These are phyloP conservation scores for Luperina nickerlii DNA, from an alignment of 2,888 invertebrate species.

Conservation along the genomic window DNA sequence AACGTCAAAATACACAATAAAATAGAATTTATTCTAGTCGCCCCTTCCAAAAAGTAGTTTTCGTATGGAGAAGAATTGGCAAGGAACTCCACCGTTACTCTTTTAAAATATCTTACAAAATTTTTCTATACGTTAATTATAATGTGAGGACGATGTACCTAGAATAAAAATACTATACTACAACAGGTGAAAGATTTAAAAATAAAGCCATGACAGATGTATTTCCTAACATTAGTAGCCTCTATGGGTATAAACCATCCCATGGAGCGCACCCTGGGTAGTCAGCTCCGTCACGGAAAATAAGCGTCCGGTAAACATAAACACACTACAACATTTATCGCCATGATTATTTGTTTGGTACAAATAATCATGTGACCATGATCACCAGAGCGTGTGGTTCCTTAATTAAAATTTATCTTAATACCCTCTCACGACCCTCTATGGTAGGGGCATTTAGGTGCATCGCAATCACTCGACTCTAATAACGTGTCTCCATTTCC, in stretches of 20 bases:
- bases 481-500: constrained; percentile 70
- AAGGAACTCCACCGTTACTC: not conserved
- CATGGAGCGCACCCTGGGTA: not conserved
- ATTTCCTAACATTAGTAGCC: not conserved
- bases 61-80: not conserved
- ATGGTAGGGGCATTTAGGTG: constrained; percentile 52
- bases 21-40: not conserved
- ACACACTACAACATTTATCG: not conserved
- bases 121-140: too few species aligned
- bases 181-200: not conserved
- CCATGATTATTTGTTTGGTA: constrained; percentile 12
- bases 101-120: not conserved
- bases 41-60: not conserved
- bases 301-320: not conserved
- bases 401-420: constrained; percentile 21
- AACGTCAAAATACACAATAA: not conserved
- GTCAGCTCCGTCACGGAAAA: not conserved
- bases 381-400: not conserved
- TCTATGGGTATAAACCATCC: not conserved
- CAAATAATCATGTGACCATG: too few species aligned
- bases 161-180: not conserved
- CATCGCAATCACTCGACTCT: constrained; percentile 64
- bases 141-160: not conserved
- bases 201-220: not conserved
- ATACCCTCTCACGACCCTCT: not conserved